These are phyloP conservation scores for Pandemis heparana DNA, from an alignment of 2,888 invertebrate species.

Conservation along the genomic window DNA sequence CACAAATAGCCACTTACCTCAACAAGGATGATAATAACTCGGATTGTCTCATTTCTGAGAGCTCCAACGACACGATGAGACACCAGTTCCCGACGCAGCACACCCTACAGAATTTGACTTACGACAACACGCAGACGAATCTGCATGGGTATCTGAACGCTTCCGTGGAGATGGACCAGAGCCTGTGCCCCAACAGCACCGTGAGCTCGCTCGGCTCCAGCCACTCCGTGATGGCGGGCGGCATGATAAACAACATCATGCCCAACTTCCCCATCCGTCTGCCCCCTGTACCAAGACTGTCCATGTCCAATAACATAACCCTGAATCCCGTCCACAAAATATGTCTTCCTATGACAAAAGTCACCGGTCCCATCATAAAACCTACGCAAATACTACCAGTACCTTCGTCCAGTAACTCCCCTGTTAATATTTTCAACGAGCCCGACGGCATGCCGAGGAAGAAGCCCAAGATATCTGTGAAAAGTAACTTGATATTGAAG, in stretches of 20 bases:
- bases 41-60: constrained; percentile 74
- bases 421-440: constrained; percentile 66
- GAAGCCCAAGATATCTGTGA: constrained; percentile 83
- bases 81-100: constrained; percentile 68
- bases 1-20: constrained; percentile 65
- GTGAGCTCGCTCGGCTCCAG: constrained; percentile 66
- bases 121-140: constrained; percentile 65
- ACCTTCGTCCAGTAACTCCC: constrained; percentile 74
- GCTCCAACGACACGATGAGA: constrained; percentile 67
- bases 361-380: constrained; percentile 76
- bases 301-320: constrained; percentile 71
- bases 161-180: constrained; percentile 68
- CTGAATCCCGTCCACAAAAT: constrained; percentile 75
- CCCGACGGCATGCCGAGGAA: constrained; percentile 73
- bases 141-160: constrained; percentile 72
- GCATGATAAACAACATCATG: constrained; percentile 73
- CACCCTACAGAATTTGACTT: constrained; percentile 62
- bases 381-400: constrained; percentile 79
- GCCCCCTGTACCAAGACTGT: constrained; percentile 67
- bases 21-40: constrained; percentile 77
- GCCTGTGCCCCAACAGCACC: constrained; percentile 64
- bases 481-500: constrained; percentile 81
- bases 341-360: constrained; percentile 68
- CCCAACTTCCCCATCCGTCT: constrained; percentile 76
- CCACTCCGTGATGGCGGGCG: constrained; percentile 65